These are phyloP conservation scores for Epinephelus moara DNA, from an alignment of 2,113 vertebrate species.

Conservation along the genomic window DNA sequence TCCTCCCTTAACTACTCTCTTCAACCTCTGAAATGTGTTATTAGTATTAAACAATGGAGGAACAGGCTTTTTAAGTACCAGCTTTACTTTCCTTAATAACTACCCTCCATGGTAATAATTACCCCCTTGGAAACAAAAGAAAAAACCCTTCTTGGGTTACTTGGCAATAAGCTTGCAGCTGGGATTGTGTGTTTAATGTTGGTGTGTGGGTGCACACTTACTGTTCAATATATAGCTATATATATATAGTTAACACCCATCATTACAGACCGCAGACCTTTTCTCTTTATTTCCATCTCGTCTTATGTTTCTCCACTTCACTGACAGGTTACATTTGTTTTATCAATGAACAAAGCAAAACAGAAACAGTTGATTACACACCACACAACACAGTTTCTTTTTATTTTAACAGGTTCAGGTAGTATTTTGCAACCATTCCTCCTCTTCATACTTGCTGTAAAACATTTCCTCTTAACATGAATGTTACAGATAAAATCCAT, in stretches of 20 bases:
- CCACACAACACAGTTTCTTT: neutral
- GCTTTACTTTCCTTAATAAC: slow-evolving; percentile 79
- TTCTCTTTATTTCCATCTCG: neutral
- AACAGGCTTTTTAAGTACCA: slow-evolving; percentile 72
- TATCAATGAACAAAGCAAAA: slow-evolving; percentile 1
- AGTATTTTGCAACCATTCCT: neutral
- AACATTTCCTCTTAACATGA: neutral
- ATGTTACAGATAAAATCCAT: neutral
- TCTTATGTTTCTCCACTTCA: slow-evolving; percentile 12
- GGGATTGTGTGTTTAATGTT: slow-evolving; percentile 34
- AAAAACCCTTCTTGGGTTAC: slow-evolving; percentile 61
- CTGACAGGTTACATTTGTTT: slow-evolving; percentile 8
- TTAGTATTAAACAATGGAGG: slow-evolving; percentile 78
- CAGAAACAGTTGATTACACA: neutral
- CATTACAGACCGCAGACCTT: slow-evolving; percentile 20
- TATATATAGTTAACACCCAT: slow-evolving; percentile 22
- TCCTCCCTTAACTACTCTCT: slow-evolving; percentile 69
- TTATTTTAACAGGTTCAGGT: neutral
- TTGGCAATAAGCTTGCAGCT: slow-evolving; percentile 70
- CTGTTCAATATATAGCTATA: neutral
- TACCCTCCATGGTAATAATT: slow-evolving; percentile 73
- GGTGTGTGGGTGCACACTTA: slow-evolving; percentile 41
- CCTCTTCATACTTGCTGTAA: neutral
- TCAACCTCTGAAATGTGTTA: slow-evolving; percentile 74
- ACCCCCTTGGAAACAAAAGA: slow-evolving; percentile 63